Evolutionary conservation across 92 coral and sea anemone genomes (phyloP).

Genomic region (Porites lobata): DNA sequence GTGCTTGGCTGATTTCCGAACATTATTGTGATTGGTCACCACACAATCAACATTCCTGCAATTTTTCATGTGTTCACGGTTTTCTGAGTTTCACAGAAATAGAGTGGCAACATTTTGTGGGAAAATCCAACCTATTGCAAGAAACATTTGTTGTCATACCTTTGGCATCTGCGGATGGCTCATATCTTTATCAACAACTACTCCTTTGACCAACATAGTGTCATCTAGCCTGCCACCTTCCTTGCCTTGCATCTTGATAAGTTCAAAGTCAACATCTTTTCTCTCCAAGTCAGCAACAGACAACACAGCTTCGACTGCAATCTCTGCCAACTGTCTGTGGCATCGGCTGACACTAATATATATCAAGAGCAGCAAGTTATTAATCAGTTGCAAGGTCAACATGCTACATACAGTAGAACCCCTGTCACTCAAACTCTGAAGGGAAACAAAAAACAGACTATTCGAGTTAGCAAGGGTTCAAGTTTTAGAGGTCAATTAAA

Average conservation of each 20-base stretch:
- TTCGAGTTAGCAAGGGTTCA: no score
- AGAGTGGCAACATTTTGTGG: neutral
- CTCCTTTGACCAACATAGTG: constrained; percentile 96
- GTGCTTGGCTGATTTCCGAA: no score
- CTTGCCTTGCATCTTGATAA: constrained; percentile 96
- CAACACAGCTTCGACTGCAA: constrained; percentile 98
- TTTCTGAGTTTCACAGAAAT: no score
- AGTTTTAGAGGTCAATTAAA: no score
- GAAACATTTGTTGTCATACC: constrained; percentile 57
- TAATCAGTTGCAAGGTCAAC: neutral
- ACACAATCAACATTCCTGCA: no score
- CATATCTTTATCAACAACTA: constrained; percentile 97
- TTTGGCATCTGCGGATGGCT: constrained; percentile 99
- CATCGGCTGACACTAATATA: constrained; percentile 93
- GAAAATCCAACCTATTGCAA: neutral
- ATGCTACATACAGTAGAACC: neutral
- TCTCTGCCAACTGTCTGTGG: constrained; percentile 97
- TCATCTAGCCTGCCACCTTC: constrained; percentile 98
- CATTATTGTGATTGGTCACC: no score
- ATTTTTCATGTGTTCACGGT: no score
- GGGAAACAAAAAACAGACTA: no score
- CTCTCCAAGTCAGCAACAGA: constrained; percentile 98
- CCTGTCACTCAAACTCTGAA: no score
- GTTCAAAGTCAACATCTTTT: constrained; percentile 99
- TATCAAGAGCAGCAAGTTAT: neutral